Conservation (phyloP, 2,113 vertebrate genomes). For the Tyrannus savana region DNA sequence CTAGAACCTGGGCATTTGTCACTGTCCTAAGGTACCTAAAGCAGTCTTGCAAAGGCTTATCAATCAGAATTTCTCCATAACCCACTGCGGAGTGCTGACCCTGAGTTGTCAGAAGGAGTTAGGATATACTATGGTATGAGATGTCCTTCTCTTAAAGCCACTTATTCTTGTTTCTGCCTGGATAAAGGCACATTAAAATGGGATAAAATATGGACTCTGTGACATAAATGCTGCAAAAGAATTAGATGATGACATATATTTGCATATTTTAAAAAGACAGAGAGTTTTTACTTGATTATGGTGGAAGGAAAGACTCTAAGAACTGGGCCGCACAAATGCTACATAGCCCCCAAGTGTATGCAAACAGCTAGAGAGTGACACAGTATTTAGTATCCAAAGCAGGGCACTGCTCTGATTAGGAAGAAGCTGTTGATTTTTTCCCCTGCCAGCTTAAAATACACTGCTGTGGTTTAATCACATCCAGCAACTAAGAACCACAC, state of each 20-base stretch:
- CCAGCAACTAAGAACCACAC: background rate
- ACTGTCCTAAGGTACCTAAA: background rate
- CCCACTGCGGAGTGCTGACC: background rate
- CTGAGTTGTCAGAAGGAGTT: slow-evolving; percentile 18
- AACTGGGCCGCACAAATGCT: background rate
- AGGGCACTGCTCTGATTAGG: rapidly evolving
- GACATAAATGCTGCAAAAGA: background rate
- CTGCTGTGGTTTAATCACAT: background rate
- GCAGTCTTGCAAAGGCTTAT: background rate
- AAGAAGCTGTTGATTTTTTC: background rate
- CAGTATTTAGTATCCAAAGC: background rate
- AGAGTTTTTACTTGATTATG: background rate
- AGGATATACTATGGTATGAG: background rate
- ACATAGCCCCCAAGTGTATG: background rate
- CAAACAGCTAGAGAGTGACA: background rate
- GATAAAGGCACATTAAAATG: background rate
- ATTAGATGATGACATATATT: background rate
- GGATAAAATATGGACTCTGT: background rate
- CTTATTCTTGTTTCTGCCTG: background rate
- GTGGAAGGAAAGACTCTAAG: background rate
- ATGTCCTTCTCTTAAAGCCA: background rate
- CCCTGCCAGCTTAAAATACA: background rate
- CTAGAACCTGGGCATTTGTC: background rate
- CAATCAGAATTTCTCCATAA: slow-evolving; percentile 6
- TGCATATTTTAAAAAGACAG: background rate